Evolutionary conservation across 2,113 vertebrate species (phyloP).

Genomic region (Turdus rufiventris): DNA sequence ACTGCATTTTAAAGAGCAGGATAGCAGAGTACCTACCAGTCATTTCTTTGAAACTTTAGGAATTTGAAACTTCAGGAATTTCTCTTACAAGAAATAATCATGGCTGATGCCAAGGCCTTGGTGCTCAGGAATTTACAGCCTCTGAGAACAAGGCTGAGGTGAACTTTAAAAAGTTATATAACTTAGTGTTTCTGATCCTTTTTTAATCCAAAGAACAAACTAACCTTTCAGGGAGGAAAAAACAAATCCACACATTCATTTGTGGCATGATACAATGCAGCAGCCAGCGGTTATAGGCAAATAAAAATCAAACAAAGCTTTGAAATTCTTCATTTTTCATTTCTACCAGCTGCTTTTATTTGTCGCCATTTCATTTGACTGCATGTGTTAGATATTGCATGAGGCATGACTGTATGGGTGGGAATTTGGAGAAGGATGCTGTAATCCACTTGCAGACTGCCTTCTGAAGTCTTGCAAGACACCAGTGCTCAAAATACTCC

Average conservation of each 20-base stretch:
- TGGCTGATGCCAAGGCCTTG: neutral
- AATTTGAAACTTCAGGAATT: neutral
- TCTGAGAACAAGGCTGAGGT: neutral
- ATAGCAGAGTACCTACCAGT: neutral
- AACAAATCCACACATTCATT: neutral
- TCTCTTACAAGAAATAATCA: neutral
- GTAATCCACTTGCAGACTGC: neutral
- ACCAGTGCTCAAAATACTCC: neutral
- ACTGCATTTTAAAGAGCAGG: neutral
- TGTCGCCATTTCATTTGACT: neutral
- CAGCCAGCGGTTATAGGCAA: neutral
- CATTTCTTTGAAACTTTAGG: neutral
- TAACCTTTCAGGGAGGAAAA: slow-evolving; percentile 4
- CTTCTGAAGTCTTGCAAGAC: slow-evolving; percentile 10
- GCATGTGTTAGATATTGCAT: slow-evolving; percentile 34
- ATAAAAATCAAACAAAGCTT: slow-evolving; percentile 51
- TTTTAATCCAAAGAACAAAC: slow-evolving; percentile 15
- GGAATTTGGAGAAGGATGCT: slow-evolving; percentile 26
- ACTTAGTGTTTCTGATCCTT: neutral
- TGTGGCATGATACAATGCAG: neutral
- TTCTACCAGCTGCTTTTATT: slow-evolving; percentile 47
- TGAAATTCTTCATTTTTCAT: slow-evolving; percentile 41
- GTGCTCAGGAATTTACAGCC: neutral
- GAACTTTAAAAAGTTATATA: neutral
- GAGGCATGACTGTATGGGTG: neutral